Percentiles rank a stretch among this genome's conserved stretches.
Conservation (phyloP, 2,113 vertebrate genomes). For the Zosterops borbonicus region DNA sequence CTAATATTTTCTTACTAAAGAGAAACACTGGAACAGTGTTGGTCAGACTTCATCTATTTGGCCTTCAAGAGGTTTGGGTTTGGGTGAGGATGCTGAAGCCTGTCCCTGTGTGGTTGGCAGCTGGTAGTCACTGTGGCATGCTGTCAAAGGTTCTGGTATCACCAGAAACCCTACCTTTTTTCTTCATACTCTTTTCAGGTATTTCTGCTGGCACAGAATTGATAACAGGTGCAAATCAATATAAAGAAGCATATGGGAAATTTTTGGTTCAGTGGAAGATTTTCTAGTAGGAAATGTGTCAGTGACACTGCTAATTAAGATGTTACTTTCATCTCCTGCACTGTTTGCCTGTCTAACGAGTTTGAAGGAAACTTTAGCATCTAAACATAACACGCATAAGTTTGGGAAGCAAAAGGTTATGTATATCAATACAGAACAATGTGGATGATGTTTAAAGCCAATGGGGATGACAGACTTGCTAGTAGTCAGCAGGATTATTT, state of each 20-base stretch:
- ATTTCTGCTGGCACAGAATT: conserved; percentile 31
- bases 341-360: not conserved
- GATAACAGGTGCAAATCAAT: conserved; percentile 48
- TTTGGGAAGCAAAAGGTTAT: not conserved
- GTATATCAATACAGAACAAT: not conserved
- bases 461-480: not conserved
- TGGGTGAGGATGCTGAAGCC: not conserved
- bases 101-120: not conserved
- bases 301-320: conserved; percentile 39
- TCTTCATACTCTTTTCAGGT: not conserved
- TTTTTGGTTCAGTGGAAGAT: conserved; percentile 11
- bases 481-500: not conserved
- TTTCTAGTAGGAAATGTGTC: conserved; percentile 25
- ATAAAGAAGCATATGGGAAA: conserved; percentile 39
- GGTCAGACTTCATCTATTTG: not conserved
- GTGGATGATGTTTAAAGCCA: not conserved
- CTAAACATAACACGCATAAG: not conserved
- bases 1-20: not conserved
- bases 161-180: not conserved
- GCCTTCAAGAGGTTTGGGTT: not conserved
- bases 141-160: not conserved
- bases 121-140: not conserved
- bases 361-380: not conserved
- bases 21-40: not conserved
- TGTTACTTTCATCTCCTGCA: not conserved